These are phyloP conservation scores for Champsocephalus esox DNA, from an alignment of 2,797 vertebrate genomes.

Conservation along the genomic window DNA sequence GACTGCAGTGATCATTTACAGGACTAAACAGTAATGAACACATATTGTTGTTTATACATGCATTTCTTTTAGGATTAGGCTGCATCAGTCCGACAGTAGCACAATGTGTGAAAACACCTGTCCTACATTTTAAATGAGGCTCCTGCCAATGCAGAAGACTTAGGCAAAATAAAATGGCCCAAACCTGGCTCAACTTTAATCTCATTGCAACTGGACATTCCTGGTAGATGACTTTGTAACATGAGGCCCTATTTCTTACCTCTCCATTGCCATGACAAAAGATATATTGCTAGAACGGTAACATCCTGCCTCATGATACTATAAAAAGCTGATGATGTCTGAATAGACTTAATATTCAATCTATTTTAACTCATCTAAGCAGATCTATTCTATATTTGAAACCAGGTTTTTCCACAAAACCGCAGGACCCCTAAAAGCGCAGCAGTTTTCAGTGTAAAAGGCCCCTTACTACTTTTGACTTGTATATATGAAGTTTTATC, in stretches of 20 bases:
- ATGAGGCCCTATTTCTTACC: not conserved
- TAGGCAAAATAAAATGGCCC: not conserved
- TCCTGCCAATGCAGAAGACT: not conserved
- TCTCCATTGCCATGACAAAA: slow-evolving; percentile 3
- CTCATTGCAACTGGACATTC: not conserved
- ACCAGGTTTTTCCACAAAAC: not conserved
- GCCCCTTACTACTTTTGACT: not conserved
- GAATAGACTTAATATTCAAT: not conserved
- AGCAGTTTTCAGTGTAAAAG: not conserved
- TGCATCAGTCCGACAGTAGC: not conserved
- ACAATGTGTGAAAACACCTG: not conserved
- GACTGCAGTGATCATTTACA: slow-evolving; percentile 4
- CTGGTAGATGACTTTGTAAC: slow-evolving; percentile 6
- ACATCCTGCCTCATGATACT: not conserved
- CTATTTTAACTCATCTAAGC: not conserved
- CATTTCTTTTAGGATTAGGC: not conserved
- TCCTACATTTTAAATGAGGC: not conserved
- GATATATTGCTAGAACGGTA: not conserved
- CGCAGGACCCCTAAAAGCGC: not conserved
- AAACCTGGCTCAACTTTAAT: slow-evolving; percentile 1
- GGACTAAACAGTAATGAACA: slow-evolving; percentile 8
- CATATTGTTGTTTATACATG: not conserved
- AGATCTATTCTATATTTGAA: not conserved
- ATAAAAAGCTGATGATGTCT: not conserved
- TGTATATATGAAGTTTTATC: not conserved